Conservation (phyloP, 2,113 vertebrate genomes). For the Myotis davidii region DNA sequence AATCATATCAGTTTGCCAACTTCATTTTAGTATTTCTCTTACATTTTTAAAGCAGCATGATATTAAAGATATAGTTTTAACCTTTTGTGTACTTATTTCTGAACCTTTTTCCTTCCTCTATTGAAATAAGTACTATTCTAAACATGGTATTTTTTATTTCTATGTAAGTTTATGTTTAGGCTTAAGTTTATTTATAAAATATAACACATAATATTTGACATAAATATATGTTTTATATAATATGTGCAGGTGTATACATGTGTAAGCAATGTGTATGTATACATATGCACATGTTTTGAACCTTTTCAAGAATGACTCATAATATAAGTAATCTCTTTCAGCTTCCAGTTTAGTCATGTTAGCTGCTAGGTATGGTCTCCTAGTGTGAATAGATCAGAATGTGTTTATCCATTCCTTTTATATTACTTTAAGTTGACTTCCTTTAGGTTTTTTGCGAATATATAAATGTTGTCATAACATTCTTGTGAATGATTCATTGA, state of each 20-base stretch:
- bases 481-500: background rate
- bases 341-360: background rate
- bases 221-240: background rate
- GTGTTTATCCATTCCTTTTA: background rate
- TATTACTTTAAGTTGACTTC: background rate
- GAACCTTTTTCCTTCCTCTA: background rate
- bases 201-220: background rate
- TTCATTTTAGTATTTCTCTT: constrained; percentile 11
- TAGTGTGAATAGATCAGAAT: background rate
- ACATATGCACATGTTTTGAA: background rate
- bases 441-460: background rate
- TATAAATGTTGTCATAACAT: background rate
- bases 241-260: background rate
- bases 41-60: background rate
- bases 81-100: background rate
- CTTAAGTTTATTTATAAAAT: background rate
- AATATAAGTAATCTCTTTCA: background rate
- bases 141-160: background rate
- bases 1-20: background rate
- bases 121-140: background rate
- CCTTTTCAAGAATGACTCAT: background rate
- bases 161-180: background rate
- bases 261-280: background rate
- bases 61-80: background rate
- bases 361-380: background rate